A percentile compares a stretch with the other conserved stretches of the same genome.
Conservation (phyloP, 2,888 invertebrate genomes). For the Trachelus stipa region DNA sequence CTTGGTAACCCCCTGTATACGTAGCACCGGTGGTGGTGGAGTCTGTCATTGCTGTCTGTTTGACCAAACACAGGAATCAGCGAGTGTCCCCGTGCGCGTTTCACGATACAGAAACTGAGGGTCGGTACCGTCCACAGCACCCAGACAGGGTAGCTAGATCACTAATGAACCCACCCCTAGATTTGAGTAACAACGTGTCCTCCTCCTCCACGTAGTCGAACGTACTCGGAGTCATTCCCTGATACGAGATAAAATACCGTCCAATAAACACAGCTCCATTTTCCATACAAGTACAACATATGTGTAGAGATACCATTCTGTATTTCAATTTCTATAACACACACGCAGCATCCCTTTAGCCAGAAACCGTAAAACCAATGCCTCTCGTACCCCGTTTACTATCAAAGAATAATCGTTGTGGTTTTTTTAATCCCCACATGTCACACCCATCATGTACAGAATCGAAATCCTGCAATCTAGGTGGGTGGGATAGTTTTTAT, state of each 20-base stretch:
- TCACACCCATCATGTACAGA: neutral
- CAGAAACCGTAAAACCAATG: neutral
- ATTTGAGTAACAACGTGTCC: neutral
- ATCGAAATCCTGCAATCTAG: neutral
- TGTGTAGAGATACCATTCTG: neutral
- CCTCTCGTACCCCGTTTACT: neutral
- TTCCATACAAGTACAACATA: neutral
- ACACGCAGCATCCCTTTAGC: neutral
- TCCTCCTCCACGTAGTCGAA: neutral
- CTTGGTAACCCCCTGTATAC: constrained; percentile 33
- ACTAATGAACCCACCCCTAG: constrained; percentile 46
- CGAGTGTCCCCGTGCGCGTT: constrained; percentile 31
- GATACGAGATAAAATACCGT: neutral
- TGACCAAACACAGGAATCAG: constrained; percentile 53
- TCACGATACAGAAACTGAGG: constrained; percentile 30
- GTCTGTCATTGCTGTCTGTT: constrained; percentile 50
- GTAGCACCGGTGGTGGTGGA: constrained; percentile 23
- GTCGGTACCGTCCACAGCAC: constrained; percentile 17
- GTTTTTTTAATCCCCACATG: neutral
- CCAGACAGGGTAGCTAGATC: constrained; percentile 39
- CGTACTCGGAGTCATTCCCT: neutral
- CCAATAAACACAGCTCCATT: neutral
- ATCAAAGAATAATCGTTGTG: neutral
- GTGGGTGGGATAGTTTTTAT: neutral
- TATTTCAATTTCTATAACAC: neutral